These are phyloP conservation scores for Cantharis rufa DNA, from an alignment of 2,888 invertebrate species.

Conservation along the genomic window DNA sequence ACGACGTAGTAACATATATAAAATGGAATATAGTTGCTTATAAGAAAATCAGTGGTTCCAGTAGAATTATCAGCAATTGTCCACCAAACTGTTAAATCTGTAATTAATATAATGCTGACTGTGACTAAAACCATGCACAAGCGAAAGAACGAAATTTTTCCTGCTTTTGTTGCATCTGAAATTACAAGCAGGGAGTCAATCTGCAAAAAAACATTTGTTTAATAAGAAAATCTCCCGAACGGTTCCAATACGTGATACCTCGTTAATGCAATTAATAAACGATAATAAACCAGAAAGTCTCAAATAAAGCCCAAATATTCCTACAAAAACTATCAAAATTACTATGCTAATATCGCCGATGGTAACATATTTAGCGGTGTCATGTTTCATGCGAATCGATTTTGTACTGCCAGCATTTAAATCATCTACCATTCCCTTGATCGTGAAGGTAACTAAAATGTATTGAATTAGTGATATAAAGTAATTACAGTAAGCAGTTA, in stretches of 20 bases:
- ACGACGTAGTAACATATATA: slow-evolving; percentile 19
- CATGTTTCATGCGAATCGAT: slow-evolving; percentile 20
- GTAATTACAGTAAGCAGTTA: too few species aligned
- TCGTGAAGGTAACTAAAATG: slow-evolving; percentile 11
- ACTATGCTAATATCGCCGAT: slow-evolving; percentile 19
- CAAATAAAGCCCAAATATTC: slow-evolving; percentile 13
- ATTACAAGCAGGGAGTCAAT: slow-evolving; percentile 15
- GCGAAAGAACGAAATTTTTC: slow-evolving; percentile 6
- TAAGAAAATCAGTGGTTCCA: slow-evolving; percentile 15
- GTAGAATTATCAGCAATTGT: slow-evolving; percentile 5
- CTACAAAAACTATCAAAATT: slow-evolving; percentile 19
- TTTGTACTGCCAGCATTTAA: slow-evolving; percentile 12
- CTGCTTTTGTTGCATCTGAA: slow-evolving; percentile 13
- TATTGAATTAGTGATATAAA: not conserved
- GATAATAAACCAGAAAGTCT: slow-evolving; percentile 8
- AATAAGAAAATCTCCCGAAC: not conserved
- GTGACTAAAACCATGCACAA: not conserved
- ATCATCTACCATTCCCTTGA: slow-evolving; percentile 18
- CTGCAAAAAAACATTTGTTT: not conserved
- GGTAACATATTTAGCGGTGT: slow-evolving; percentile 17
- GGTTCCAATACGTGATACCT: slow-evolving; percentile 2
- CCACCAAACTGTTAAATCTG: slow-evolving; percentile 20
- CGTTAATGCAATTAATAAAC: slow-evolving; percentile 14
- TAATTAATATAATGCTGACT: slow-evolving; percentile 2
- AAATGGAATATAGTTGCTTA: slow-evolving; percentile 21